Base-by-base conservation (phyloP, 2,797 vertebrate genomes). In the Buphagus erythrorhynchus region DNA sequence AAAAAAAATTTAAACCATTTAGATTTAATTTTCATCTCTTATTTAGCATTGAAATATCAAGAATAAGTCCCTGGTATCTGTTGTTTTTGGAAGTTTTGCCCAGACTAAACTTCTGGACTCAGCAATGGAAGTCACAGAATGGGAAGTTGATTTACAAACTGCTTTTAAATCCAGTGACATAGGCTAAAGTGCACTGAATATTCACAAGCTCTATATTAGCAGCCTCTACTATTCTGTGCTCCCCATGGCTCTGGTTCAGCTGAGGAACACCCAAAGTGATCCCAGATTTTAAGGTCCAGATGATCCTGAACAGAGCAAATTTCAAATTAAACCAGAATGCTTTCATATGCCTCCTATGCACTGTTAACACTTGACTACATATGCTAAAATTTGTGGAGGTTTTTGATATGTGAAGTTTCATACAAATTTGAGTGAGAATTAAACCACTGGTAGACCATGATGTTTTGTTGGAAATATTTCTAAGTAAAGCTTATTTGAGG, bases 241-340 rank as follows among this genome's bases (percentile, higher is more conserved):
- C 78, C 74, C 88, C 8, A 3, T 66, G 72, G 69, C 86, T 88
- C 36, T 2, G 11, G 29, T 91, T 97, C 85, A 91, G 79, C 63
- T 77, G 93, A 97, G 72, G 90, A 96, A 96, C 81, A 96, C 81
- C 95, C 94, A 93, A 94, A 90, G 89, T 92, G 89, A 86, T 90
- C 92, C 85, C 93, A 96, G 95, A 96, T 94, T 97, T 95, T 88
- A 82, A 92, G 92, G 57, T 67, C 86, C 3, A 33, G 78, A 48
- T 95, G 89, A 91, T 86, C 45, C 71, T 95, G 66, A 90, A 84
- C 88, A 91, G 73, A 91, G n/a, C 33, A 96, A 94, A 93, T 95
- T 91, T 91, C 93, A 82, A 61, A 85, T 86, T 89, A 92, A 94
- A 89, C 11, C 59, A 86, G 88, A 94, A 79, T 69, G 58, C 49